Evolutionary conservation across 2,888 invertebrate species (phyloP).

Genomic region (Adela reaumurella): DNA sequence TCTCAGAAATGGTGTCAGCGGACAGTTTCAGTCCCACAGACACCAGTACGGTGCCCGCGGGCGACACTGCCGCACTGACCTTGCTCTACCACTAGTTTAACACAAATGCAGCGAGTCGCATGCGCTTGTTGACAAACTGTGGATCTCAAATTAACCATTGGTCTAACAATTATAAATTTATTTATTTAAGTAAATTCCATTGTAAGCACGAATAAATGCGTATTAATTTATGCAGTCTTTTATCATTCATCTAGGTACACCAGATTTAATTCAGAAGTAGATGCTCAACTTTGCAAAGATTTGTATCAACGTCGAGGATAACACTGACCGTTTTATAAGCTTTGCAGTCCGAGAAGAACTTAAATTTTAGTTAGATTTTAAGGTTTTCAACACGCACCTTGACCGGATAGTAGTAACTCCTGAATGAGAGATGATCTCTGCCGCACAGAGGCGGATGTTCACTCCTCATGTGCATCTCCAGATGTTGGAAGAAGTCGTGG

Average conservation of each 20-base stretch:
- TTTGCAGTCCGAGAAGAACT: too few relatives aligned
- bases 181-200: too few relatives aligned
- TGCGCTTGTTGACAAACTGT: conserved; percentile 44
- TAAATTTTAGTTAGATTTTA: too few relatives aligned
- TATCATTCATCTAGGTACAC: too few relatives aligned
- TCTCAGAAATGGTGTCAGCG: conserved; percentile 36
- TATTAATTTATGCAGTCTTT: too few relatives aligned
- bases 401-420: conserved; percentile 96
- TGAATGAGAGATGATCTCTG: conserved; percentile 93
- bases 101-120: conserved; percentile 23
- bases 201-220: too few relatives aligned
- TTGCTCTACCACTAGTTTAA: conserved; percentile 47
- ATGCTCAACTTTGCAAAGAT: too few relatives aligned
- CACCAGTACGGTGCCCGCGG: conserved; percentile 31
- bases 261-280: too few relatives aligned
- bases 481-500: conserved; percentile 97
- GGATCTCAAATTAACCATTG: too few relatives aligned
- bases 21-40: conserved; percentile 15
- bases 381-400: conserved; percentile 62
- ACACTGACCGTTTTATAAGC: too few relatives aligned
- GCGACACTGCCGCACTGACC: conserved; percentile 17
- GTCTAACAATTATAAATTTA: too few relatives aligned
- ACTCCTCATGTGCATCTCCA: conserved; percentile 99
- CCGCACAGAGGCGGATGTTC: conserved; percentile 96
- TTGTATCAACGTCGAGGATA: too few relatives aligned